Conservation (phyloP, 2,888 invertebrate species). For the Andricus curvator region DNA sequence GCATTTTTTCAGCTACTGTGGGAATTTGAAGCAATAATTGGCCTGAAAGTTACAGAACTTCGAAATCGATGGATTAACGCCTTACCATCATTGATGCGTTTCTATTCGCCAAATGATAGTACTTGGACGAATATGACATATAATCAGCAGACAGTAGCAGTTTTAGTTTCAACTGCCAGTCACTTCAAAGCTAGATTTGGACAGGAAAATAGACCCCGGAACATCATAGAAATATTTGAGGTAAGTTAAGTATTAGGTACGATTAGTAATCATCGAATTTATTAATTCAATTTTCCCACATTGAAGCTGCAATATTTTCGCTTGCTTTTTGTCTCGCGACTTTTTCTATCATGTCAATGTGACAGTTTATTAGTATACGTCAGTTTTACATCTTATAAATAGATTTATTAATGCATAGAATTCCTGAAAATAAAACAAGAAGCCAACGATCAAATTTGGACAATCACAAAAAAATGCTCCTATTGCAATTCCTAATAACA, state of each 20-base stretch:
- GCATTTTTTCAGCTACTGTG: not conserved
- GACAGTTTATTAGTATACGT: too few species aligned
- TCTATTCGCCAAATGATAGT: not conserved
- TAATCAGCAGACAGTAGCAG: slow-evolving; percentile 1
- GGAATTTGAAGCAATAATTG: slow-evolving; percentile 24
- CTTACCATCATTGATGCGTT: not conserved
- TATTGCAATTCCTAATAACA: too few species aligned
- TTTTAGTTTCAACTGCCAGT: not conserved
- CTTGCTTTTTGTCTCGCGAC: too few species aligned
- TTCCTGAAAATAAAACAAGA: too few species aligned
- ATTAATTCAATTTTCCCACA: too few species aligned
- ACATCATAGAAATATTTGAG: slow-evolving; percentile 27
- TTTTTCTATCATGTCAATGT: too few species aligned
- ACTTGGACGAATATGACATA: slow-evolving; percentile 14
- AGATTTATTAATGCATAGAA: too few species aligned
- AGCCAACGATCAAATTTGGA: too few species aligned
- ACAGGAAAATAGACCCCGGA: not conserved
- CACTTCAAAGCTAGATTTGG: slow-evolving; percentile 23
- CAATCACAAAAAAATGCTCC: too few species aligned
- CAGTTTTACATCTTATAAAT: too few species aligned
- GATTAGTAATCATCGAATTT: too few species aligned
- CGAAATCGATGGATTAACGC: slow-evolving; percentile 9
- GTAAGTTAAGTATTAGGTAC: not conserved
- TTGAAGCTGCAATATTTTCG: too few species aligned
- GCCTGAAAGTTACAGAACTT: slow-evolving; percentile 8